A percentile compares a stretch with the other conserved stretches of the same genome.
Evolutionary conservation across 2,113 vertebrate species (phyloP).

Genomic region (Centrocercus urophasianus): DNA sequence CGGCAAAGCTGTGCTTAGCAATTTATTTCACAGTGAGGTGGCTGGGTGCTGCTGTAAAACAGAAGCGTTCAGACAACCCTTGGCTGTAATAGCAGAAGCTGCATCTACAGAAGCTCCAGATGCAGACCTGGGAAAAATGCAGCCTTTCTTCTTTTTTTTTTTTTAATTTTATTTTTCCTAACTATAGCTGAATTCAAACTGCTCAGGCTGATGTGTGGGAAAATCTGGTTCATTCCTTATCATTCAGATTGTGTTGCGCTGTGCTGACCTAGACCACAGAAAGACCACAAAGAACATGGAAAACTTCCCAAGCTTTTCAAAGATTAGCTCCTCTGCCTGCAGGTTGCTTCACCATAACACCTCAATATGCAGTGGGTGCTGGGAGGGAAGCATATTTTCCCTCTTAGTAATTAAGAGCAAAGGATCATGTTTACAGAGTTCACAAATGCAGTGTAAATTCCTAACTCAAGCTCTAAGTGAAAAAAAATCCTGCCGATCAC

Average conservation of each 20-base stretch:
- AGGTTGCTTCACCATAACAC: background rate
- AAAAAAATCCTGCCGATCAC: background rate
- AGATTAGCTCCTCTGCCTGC: background rate
- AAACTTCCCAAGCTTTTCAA: background rate
- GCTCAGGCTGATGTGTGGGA: background rate
- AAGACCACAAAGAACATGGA: rapidly evolving
- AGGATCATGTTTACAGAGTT: background rate
- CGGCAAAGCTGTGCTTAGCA: background rate
- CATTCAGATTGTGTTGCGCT: background rate
- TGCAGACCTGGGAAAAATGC: background rate
- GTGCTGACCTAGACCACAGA: background rate
- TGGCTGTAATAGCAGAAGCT: background rate
- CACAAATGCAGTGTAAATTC: background rate
- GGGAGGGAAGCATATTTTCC: background rate
- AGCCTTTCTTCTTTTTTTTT: background rate
- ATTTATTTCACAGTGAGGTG: background rate
- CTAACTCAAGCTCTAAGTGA: background rate
- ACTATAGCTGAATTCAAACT: background rate
- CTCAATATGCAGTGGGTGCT: background rate
- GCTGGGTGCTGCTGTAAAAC: background rate
- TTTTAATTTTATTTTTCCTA: background rate
- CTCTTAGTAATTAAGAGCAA: background rate
- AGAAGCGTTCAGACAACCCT: background rate
- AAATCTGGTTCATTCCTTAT: background rate
- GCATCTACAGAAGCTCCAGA: background rate